Evolutionary conservation across 1,140 invertebrate species (phyloP).

Genomic region (Aphaenogaster ashmeadi): DNA sequence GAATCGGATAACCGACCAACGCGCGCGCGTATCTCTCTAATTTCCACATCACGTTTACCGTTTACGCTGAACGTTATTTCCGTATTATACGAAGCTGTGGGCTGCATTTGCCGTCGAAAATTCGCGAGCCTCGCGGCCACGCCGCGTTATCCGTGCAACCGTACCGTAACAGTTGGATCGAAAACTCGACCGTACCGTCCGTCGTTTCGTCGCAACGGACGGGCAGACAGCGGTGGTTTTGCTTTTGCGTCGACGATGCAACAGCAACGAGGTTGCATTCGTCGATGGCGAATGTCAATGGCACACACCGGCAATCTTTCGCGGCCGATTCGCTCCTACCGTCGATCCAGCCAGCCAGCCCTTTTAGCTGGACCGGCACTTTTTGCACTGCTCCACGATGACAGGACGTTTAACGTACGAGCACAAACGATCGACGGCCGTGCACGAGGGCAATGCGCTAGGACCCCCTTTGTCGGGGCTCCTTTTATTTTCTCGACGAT

Average conservation of each 20-base stretch:
- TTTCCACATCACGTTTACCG: slow-evolving; percentile 11
- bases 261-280: slow-evolving; percentile 18
- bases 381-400: slow-evolving; percentile 60
- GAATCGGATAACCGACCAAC: neutral
- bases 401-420: slow-evolving; percentile 64
- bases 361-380: slow-evolving; percentile 61
- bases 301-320: slow-evolving; percentile 54
- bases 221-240: slow-evolving; percentile 3
- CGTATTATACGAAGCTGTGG: neutral
- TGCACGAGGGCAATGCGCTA: slow-evolving; percentile 30
- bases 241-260: slow-evolving; percentile 43
- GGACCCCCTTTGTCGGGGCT: slow-evolving; percentile 53
- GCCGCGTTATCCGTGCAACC: slow-evolving; percentile 12
- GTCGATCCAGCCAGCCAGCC: neutral
- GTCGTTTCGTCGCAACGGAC: slow-evolving; percentile 25
- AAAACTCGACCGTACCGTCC: slow-evolving; percentile 22
- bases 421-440: slow-evolving; percentile 50
- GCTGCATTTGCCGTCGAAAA: neutral
- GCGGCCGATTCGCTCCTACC: slow-evolving; percentile 32
- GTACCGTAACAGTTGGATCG: slow-evolving; percentile 23
- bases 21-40: neutral
- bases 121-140: neutral
- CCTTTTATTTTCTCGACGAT: slow-evolving; percentile 63
- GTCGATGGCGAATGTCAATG: slow-evolving; percentile 57
- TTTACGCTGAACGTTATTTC: slow-evolving; percentile 2